phyloP scores from a whole-genome alignment of 2,797 vertebrate species.

The Enteromius trimaculatus region DNA sequence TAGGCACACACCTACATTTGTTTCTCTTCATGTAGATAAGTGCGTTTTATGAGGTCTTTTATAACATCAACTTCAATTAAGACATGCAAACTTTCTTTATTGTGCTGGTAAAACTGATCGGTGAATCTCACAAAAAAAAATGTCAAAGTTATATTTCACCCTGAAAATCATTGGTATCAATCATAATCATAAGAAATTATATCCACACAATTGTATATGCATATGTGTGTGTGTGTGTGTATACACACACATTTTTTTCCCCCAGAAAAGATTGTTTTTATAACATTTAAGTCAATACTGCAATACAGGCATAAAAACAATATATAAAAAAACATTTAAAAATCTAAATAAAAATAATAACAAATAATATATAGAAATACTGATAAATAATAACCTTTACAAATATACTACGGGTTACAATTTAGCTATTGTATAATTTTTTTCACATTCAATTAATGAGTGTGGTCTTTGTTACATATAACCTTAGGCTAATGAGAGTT shows the following conservation, averaged over 20 bases:
- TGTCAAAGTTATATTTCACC: neutral
- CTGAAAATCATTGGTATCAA: neutral
- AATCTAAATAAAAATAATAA: neutral
- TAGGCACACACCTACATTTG: neutral
- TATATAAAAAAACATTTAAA: neutral
- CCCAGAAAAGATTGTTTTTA: neutral
- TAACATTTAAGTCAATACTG: neutral
- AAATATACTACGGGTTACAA: neutral
- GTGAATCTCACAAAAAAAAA: neutral
- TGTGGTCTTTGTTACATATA: neutral
- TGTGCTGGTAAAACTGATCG: neutral
- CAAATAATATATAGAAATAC: neutral
- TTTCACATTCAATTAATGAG: neutral
- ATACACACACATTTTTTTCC: too few relatives aligned
- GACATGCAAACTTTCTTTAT: neutral
- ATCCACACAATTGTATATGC: neutral
- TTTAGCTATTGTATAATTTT: neutral
- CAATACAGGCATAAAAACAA: neutral
- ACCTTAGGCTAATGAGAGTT: neutral
- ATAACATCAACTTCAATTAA: neutral
- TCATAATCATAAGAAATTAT: neutral
- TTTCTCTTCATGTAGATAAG: neutral
- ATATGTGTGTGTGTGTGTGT: too few relatives aligned
- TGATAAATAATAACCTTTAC: neutral
- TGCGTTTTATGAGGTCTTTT: neutral